Evolutionary conservation across 1,140 invertebrate species (phyloP).

Genomic region (Plectrocnemia conspersa): DNA sequence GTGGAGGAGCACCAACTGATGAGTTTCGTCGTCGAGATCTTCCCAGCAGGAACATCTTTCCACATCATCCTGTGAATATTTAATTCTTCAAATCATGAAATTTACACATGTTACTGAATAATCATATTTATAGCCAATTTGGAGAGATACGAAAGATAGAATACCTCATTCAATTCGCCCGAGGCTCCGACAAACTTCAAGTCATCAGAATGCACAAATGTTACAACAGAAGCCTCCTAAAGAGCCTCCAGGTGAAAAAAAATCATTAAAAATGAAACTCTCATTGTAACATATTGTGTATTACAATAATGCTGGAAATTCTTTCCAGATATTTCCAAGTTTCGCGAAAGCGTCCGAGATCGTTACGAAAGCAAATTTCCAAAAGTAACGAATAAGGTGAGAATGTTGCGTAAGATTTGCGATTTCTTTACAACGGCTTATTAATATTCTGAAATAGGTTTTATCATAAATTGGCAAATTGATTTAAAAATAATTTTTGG

Average conservation of each 20-base stretch:
- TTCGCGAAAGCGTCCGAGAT: too few relatives aligned
- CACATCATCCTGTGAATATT: conserved; percentile 6
- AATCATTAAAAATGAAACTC: neutral
- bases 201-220: too few relatives aligned
- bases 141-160: conserved; percentile 1
- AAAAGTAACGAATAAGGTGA: too few relatives aligned
- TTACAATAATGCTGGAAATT: too few relatives aligned
- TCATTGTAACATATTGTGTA: too few relatives aligned
- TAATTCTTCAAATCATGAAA: neutral
- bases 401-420: too few relatives aligned
- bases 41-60: conserved; percentile 12
- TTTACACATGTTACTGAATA: neutral
- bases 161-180: neutral
- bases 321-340: too few relatives aligned
- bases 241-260: conserved; percentile 3
- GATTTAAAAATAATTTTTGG: too few relatives aligned
- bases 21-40: conserved; percentile 14
- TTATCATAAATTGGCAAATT: too few relatives aligned
- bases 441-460: too few relatives aligned
- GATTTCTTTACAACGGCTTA: too few relatives aligned
- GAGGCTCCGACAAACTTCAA: conserved; percentile 8
- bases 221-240: conserved; percentile 3
- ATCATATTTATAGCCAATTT: neutral
- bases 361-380: too few relatives aligned
- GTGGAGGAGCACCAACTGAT: conserved; percentile 14